Evolutionary conservation across 2,797 vertebrate species (phyloP), one percentile per base, ranked within the genome.

Genomic region (Paramormyrops hopkinsi): DNA sequence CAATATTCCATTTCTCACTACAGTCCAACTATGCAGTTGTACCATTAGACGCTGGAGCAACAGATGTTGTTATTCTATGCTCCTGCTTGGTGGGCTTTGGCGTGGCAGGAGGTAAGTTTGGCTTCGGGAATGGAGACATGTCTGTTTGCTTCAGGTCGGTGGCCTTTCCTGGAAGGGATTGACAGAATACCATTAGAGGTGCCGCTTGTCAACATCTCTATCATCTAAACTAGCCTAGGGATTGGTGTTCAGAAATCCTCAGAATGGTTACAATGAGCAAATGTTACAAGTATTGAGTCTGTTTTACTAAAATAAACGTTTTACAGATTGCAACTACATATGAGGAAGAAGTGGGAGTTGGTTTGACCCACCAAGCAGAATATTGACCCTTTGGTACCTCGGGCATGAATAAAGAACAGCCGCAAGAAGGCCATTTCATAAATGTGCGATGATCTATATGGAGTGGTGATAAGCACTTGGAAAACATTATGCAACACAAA

Each of bases 81-180:
- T 95, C 94, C 33, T 92, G 94, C 92, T 94, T 96, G 73, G 85
- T 33, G 11, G 95, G 95, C 90, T 95, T 96, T 90, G 91, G 91
- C 54, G 95, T 95, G 91, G 94, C 95, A 62, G 88, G 51, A 25
- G 92, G 89, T 89, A 95, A 92, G 12, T 86, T 46, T 22, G 89
- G 91, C 90, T 94, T 95, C 93, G 95, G 92, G 92, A 95, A 93
- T 93, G 94, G 93, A 87, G 93, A 93, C 88, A 95, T 94, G 88
- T 93, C 93, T 90, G 91, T 92, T 91, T 94, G 92, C 91, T 94
- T 95, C 56, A 93, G 92, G 90, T 94, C 93, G 91, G 93, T 93
- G 91, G 90, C 93, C 94, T 95, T 95, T 92, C 95, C 95, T 96
- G 93, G 93, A 93, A 93, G 29, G 46, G 59, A 62, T 46, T 56